A percentile compares a stretch with the other conserved stretches of the same genome.
Evolutionary conservation across 2,113 vertebrate genomes (phyloP).

Genomic region (Oriolus oriolus): DNA sequence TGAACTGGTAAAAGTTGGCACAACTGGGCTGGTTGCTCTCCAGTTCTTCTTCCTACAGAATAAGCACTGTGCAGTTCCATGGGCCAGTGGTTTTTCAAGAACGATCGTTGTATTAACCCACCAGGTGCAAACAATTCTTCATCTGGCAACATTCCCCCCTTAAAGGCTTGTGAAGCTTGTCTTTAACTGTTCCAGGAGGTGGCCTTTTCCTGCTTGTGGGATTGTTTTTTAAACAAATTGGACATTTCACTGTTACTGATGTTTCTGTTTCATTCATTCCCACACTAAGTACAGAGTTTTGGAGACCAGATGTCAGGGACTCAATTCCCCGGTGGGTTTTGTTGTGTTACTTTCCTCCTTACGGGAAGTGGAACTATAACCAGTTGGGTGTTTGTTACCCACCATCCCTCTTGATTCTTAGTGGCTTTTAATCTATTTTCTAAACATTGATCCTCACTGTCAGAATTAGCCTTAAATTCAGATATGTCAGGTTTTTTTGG

Average conservation of each 20-base stretch:
- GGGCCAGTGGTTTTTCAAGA: not conserved
- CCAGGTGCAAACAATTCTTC: not conserved
- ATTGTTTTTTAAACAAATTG: not conserved
- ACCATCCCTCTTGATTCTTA: not conserved
- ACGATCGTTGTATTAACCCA: not conserved
- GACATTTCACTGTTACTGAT: not conserved
- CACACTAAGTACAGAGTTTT: not conserved
- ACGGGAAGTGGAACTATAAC: not conserved
- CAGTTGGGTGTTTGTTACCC: not conserved
- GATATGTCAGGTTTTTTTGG: not conserved
- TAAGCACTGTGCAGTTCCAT: not conserved
- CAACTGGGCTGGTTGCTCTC: not conserved
- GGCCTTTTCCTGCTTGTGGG: not conserved
- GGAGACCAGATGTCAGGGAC: not conserved
- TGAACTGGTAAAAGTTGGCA: not conserved
- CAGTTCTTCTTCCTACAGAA: not conserved
- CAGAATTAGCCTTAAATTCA: not conserved
- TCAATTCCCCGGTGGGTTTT: not conserved
- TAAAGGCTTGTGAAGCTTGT: not conserved
- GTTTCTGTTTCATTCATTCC: not conserved
- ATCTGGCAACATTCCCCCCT: not conserved
- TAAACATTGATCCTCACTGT: not conserved
- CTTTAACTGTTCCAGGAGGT: not conserved
- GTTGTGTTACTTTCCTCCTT: not conserved
- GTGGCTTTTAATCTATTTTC: not conserved